Conservation (phyloP, 2,888 invertebrate genomes). For the Philereme transversata region DNA sequence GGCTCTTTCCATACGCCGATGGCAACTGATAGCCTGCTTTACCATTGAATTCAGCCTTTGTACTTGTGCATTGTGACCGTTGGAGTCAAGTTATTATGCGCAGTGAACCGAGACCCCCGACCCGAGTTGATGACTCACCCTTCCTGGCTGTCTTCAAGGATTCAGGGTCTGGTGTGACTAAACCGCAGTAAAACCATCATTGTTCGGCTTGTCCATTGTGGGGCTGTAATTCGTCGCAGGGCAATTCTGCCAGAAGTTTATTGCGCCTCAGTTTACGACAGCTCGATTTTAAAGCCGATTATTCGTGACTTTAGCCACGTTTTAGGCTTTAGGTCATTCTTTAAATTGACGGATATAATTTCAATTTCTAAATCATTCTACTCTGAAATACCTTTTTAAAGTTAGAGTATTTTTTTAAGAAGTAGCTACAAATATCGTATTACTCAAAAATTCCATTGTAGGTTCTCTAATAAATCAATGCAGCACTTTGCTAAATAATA, state of each 20-base stretch:
- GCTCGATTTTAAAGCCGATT: conserved; percentile 19
- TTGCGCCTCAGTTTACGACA: conserved; percentile 24
- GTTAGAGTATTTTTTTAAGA: background rate
- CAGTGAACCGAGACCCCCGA: conserved; percentile 68
- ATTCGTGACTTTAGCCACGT: conserved; percentile 20
- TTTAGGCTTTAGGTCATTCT: conserved; percentile 14
- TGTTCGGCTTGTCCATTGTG: conserved; percentile 58
- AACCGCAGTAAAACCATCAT: conserved; percentile 62
- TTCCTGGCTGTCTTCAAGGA: conserved; percentile 68
- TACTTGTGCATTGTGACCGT: conserved; percentile 38
- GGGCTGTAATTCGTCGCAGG: conserved; percentile 45
- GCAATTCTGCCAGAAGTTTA: conserved; percentile 39
- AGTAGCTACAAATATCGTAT: too few species aligned
- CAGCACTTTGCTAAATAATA: conserved; percentile 7
- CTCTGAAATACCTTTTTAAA: background rate
- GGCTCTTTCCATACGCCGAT: background rate
- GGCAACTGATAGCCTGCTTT: conserved; percentile 1
- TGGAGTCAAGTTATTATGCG: conserved; percentile 51
- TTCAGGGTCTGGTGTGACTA: conserved; percentile 64
- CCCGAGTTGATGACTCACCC: conserved; percentile 72
- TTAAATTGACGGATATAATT: conserved; percentile 6
- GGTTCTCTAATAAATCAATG: conserved; percentile 18
- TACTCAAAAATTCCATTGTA: too few species aligned
- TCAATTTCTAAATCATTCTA: conserved; percentile 19
- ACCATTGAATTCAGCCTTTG: conserved; percentile 12